Percentiles rank a stretch among this genome's conserved stretches.
Conservation (phyloP, 2,888 invertebrate species). For the Platycheirus albimanus region DNA sequence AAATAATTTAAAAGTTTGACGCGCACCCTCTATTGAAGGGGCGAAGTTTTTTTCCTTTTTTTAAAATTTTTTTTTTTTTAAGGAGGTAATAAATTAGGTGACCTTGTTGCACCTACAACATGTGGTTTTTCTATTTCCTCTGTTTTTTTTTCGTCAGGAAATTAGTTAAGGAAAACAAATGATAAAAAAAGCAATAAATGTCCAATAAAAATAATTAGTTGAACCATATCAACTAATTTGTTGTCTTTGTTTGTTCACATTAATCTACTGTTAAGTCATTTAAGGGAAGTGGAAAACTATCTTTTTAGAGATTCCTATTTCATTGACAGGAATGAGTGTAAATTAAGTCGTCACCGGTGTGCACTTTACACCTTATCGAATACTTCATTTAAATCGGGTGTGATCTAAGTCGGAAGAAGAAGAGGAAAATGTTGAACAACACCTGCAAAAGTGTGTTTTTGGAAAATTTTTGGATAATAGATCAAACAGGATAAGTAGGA, state of each 20-base stretch:
- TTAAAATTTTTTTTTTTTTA: background rate
- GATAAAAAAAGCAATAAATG: constrained; percentile 73
- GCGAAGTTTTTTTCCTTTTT: background rate
- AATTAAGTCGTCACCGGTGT: constrained; percentile 53
- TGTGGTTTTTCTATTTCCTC: constrained; percentile 5
- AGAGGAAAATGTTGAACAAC: background rate
- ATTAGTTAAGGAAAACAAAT: constrained; percentile 65
- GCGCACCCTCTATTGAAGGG: constrained; percentile 46
- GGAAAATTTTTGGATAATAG: background rate
- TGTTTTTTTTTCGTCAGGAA: constrained; percentile 27
- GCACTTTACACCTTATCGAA: constrained; percentile 49
- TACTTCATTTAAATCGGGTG: constrained; percentile 5
- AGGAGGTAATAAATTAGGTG: constrained; percentile 69
- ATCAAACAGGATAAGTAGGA: background rate
- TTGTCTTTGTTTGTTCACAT: constrained; percentile 51
- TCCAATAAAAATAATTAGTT: constrained; percentile 70
- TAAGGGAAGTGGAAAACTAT: constrained; percentile 59
- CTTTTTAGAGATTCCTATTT: constrained; percentile 39
- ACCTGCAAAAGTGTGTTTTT: constrained; percentile 30
- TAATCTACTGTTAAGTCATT: constrained; percentile 52
- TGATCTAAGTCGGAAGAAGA: background rate
- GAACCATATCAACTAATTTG: constrained; percentile 63
- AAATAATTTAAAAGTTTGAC: constrained; percentile 58
- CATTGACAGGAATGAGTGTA: constrained; percentile 20
- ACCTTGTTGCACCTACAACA: constrained; percentile 59